phyloP scores from a whole-genome alignment of 2,113 vertebrate species.

The Petromus typicus region DNA sequence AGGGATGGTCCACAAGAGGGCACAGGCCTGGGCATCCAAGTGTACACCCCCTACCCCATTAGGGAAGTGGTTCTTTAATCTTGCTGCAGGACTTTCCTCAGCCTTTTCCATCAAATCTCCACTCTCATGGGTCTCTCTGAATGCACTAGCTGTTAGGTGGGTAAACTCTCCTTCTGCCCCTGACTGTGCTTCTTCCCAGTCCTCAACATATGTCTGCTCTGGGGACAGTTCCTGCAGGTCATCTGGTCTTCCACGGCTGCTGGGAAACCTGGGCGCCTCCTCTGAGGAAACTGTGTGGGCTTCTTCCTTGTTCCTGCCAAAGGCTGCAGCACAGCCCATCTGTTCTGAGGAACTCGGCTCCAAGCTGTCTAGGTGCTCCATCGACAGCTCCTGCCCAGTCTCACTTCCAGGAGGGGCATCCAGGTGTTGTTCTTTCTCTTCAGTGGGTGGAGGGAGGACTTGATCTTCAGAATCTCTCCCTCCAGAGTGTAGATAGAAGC shows the following conservation, averaged over 20 bases:
- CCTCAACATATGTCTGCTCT: neutral
- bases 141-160: neutral
- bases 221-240: neutral
- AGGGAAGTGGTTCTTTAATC: slow-evolving; percentile 28
- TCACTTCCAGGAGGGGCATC: slow-evolving; percentile 11
- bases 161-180: slow-evolving; percentile 15
- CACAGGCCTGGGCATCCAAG: neutral
- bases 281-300: slow-evolving; percentile 32
- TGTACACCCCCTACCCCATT: neutral
- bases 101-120: neutral
- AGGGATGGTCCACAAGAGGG: neutral
- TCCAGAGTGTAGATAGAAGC: slow-evolving; percentile 85
- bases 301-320: neutral
- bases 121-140: neutral
- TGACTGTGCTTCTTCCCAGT: slow-evolving; percentile 34
- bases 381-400: neutral
- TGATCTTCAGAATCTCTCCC: slow-evolving; percentile 80
- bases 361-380: accelerated
- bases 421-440: neutral
- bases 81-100: slow-evolving; percentile 57
- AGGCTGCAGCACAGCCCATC: neutral
- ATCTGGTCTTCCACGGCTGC: neutral
- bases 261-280: neutral
- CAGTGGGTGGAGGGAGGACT: neutral
- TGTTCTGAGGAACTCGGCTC: neutral